These are phyloP conservation scores for Xenopus petersii DNA, from an alignment of 2,797 vertebrate genomes.

Conservation along the genomic window DNA sequence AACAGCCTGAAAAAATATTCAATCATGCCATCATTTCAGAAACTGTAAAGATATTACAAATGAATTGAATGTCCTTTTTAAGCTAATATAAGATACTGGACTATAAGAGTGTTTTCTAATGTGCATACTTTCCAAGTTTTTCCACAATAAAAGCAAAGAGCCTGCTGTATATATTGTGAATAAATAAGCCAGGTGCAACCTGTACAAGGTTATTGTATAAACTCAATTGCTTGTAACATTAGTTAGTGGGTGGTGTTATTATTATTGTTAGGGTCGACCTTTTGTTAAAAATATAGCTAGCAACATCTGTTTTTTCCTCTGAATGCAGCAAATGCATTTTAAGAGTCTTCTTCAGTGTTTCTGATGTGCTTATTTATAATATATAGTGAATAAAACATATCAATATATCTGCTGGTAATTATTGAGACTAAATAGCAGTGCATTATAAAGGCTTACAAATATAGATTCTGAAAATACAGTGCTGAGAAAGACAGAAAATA, in stretches of 20 bases:
- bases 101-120: no score
- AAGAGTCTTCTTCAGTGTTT: conserved; percentile 25
- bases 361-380: conserved; percentile 24
- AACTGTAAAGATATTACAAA: no score
- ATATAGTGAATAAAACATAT: conserved; percentile 5
- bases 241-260: conserved; percentile 20
- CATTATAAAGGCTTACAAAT: conserved; percentile 5
- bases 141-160: conserved; percentile 2
- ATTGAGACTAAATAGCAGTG: conserved; percentile 19
- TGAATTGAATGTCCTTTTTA: no score
- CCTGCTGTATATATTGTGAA: not conserved
- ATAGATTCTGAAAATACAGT: conserved; percentile 11
- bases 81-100: no score
- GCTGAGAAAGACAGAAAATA: conserved; percentile 14
- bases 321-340: conserved; percentile 7
- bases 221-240: conserved; percentile 30
- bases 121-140: not conserved
- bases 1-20: no score
- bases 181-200: conserved; percentile 19
- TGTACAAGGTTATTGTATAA: conserved; percentile 27
- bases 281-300: conserved; percentile 17
- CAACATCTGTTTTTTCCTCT: conserved; percentile 27
- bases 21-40: no score
- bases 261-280: conserved; percentile 16
- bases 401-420: conserved; percentile 24